Conservation (phyloP, 2,797 vertebrate genomes). For the Takifugu rubripes region DNA sequence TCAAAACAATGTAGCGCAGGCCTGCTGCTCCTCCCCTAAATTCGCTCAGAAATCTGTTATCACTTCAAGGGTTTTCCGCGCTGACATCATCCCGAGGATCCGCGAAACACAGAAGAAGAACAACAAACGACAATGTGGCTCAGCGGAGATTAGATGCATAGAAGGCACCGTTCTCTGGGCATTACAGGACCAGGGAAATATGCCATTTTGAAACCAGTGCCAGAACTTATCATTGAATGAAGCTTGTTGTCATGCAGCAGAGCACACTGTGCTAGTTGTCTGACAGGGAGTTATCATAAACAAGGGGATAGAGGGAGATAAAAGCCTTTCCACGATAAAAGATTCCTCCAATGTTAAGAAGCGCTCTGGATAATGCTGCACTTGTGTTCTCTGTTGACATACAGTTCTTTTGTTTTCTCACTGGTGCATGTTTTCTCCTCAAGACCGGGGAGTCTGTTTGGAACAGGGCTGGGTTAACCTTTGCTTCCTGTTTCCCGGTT, state of each 20-base stretch:
- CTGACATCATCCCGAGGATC: constrained; percentile 42
- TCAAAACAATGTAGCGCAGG: constrained; percentile 31
- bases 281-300: constrained; percentile 52
- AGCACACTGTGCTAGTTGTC: constrained; percentile 26
- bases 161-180: constrained; percentile 15
- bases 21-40: constrained; percentile 29
- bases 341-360: constrained; percentile 45
- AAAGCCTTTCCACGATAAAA: constrained; percentile 54
- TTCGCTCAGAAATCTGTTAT: constrained; percentile 19
- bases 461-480: constrained; percentile 40
- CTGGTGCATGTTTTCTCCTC: constrained; percentile 28
- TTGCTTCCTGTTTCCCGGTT: constrained; percentile 23
- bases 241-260: constrained; percentile 55
- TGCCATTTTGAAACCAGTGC: constrained; percentile 47
- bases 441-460: constrained; percentile 42
- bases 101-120: constrained; percentile 31
- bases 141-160: constrained; percentile 41
- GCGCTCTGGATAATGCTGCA: constrained; percentile 25
- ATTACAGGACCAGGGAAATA: constrained; percentile 61
- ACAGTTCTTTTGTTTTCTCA: constrained; percentile 49
- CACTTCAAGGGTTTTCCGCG: constrained; percentile 26
- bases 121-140: constrained; percentile 42
- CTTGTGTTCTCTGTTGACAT: constrained; percentile 38
- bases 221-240: constrained; percentile 56
- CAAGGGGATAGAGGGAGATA: constrained; percentile 31